Base-by-base conservation (phyloP, 2,888 invertebrate species). In the Coelinius sp. region DNA sequence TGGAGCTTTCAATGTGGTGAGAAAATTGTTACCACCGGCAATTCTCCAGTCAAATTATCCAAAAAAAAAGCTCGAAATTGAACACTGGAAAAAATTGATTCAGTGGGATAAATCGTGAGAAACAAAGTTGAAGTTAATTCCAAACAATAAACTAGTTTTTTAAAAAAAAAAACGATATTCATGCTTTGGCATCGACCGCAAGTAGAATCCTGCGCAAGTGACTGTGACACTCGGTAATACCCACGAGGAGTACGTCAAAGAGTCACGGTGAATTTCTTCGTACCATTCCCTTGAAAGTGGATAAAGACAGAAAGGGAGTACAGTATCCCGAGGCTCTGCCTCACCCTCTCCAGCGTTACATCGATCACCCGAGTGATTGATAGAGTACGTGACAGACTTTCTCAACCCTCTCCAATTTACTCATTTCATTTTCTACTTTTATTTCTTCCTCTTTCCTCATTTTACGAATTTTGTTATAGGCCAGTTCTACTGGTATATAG, bases 171-270 rank as follows among this genome's bases (percentile, higher is more conserved):
- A 59, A 59, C 27, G 31, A 59, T 59, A 59, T 27, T 59, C 59
- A 59, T 59, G 31, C 14, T 59, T 35, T 59, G 59, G 38, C 70
- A 38, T 64, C 53, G 49, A 70, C 70, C 59, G 70, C 63, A 35
- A 62, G 52, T 59, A 64, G 35, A 31, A 70, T 38, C 52, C 64
- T 64, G 70, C 63, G 52, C 63, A 27, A 46, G 65, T 65, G 27
- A 65, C 65, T 31, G 59, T 59, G 59, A 59, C 59, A 59, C 35
- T 31, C 35, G 31, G 35, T 31, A 59, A 31, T 53, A 14, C 53
- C 53, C 14, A 1, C 12, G 8, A 59, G 59, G 59, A 2, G 41
- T 49, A 49, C 46, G 46, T 49, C 46, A 49, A 49, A 49, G 46
- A 49, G 46, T 49, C 46, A 49, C 7, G 46, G 46, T 49, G 46